Evolutionary conservation across 2,888 invertebrate species (phyloP).

Genomic region (Glomeris marginata): DNA sequence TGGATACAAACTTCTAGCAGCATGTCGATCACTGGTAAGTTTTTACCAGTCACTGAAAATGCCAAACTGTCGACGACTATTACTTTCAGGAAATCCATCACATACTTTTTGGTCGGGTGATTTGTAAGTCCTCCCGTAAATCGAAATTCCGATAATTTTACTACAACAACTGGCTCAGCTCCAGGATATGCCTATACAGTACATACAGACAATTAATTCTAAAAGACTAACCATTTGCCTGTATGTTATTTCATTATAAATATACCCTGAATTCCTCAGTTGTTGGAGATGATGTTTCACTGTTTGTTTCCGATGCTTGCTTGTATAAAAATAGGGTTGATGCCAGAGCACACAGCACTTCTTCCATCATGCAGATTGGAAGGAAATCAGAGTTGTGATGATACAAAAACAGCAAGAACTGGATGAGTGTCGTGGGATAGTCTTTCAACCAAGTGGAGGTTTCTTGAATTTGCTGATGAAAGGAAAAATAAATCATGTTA

Average conservation of each 20-base stretch:
- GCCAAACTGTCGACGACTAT: slow-evolving; percentile 89
- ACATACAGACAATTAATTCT: neutral
- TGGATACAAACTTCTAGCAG: slow-evolving; percentile 52
- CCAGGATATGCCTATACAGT: slow-evolving; percentile 28
- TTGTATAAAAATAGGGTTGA: slow-evolving; percentile 61
- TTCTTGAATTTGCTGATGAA: slow-evolving; percentile 12
- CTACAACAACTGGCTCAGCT: slow-evolving; percentile 24
- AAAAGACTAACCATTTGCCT: neutral
- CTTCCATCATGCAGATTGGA: slow-evolving; percentile 77
- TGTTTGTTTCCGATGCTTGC: slow-evolving; percentile 23
- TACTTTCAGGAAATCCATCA: slow-evolving; percentile 86
- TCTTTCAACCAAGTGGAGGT: slow-evolving; percentile 22
- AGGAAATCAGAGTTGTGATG: slow-evolving; percentile 89
- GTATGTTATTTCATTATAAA: neutral
- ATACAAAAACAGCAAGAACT: slow-evolving; percentile 87
- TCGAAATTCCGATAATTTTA: slow-evolving; percentile 23
- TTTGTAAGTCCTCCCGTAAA: slow-evolving; percentile 38
- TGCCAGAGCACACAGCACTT: slow-evolving; percentile 72
- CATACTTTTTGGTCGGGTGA: slow-evolving; percentile 72
- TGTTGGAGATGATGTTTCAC: slow-evolving; percentile 27
- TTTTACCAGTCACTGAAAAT: slow-evolving; percentile 41
- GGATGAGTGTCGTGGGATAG: slow-evolving; percentile 36
- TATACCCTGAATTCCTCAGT: slow-evolving; percentile 32
- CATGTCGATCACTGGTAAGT: slow-evolving; percentile 56
- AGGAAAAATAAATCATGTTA: slow-evolving; percentile 14